phyloP scores from a whole-genome alignment of 2,113 vertebrate genomes.

The Mola mola region DNA sequence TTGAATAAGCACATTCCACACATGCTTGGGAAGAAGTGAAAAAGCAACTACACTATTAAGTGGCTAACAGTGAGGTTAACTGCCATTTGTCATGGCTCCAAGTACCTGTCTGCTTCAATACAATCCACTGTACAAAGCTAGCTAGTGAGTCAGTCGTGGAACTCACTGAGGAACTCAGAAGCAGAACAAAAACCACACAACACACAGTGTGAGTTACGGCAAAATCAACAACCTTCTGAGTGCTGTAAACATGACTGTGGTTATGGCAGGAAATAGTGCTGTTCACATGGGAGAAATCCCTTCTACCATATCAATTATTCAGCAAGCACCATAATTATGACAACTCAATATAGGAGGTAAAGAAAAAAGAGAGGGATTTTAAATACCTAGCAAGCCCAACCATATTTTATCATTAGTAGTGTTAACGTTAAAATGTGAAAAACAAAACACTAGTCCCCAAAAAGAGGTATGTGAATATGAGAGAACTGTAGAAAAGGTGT shows the following conservation, averaged over 20 bases:
- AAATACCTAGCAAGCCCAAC: too few species aligned
- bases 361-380: slow-evolving; percentile 1
- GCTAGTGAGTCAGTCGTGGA: slow-evolving; percentile 60
- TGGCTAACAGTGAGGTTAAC: slow-evolving; percentile 26
- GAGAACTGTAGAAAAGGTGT: too few species aligned
- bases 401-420: too few species aligned
- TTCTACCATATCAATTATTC: too few species aligned
- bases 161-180: slow-evolving; percentile 67
- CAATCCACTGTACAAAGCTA: slow-evolving; percentile 24
- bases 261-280: too few species aligned
- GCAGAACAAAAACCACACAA: slow-evolving; percentile 72
- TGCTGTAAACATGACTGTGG: too few species aligned
- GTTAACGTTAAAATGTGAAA: too few species aligned
- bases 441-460: too few species aligned
- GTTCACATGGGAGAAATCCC: slow-evolving; percentile 12
- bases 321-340: neutral
- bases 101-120: slow-evolving; percentile 26
- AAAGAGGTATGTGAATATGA: neutral
- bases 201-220: slow-evolving; percentile 8
- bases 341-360: neutral
- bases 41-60: slow-evolving; percentile 49
- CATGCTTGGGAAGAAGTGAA: slow-evolving; percentile 60
- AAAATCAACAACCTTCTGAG: slow-evolving; percentile 7
- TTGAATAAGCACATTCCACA: slow-evolving; percentile 55
- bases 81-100: slow-evolving; percentile 20